Evolutionary conservation across 2,888 invertebrate species (phyloP).

Genomic region (Mythimna loreyi): DNA sequence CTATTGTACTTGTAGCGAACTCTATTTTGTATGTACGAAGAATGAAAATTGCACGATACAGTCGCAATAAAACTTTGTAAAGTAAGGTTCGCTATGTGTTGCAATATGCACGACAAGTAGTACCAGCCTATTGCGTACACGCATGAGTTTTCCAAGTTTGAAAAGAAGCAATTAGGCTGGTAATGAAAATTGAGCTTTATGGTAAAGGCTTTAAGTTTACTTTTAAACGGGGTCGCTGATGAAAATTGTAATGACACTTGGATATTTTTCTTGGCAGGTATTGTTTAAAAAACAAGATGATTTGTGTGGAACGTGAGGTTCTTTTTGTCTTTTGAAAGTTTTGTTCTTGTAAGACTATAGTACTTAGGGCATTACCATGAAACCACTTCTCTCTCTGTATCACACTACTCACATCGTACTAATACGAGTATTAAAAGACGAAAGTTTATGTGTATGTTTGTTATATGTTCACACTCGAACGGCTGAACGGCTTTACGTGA

Average conservation of each 20-base stretch:
- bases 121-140: slow-evolving; percentile 63
- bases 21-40: background rate
- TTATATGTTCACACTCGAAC: no score
- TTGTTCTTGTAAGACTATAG: background rate
- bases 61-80: background rate
- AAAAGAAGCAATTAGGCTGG: slow-evolving; percentile 19
- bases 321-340: slow-evolving; percentile 37
- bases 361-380: background rate
- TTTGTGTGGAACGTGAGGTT: slow-evolving; percentile 31
- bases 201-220: accelerated
- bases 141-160: slow-evolving; percentile 63
- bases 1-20: background rate
- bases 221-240: background rate
- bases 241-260: slow-evolving; percentile 33
- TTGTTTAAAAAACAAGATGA: slow-evolving; percentile 49
- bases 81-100: slow-evolving; percentile 39
- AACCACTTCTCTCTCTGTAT: no score
- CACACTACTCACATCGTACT: no score
- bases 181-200: slow-evolving; percentile 34
- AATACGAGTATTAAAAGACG: no score
- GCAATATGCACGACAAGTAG: slow-evolving; percentile 65
- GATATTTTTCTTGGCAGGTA: slow-evolving; percentile 35
- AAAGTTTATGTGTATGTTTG: no score
- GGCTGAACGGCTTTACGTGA: no score
- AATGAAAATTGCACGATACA: slow-evolving; percentile 16